Evolutionary conservation across 2,113 vertebrate species (phyloP), one percentile per base, ranked within the genome.

Genomic region (Grammomys dolichurus): DNA sequence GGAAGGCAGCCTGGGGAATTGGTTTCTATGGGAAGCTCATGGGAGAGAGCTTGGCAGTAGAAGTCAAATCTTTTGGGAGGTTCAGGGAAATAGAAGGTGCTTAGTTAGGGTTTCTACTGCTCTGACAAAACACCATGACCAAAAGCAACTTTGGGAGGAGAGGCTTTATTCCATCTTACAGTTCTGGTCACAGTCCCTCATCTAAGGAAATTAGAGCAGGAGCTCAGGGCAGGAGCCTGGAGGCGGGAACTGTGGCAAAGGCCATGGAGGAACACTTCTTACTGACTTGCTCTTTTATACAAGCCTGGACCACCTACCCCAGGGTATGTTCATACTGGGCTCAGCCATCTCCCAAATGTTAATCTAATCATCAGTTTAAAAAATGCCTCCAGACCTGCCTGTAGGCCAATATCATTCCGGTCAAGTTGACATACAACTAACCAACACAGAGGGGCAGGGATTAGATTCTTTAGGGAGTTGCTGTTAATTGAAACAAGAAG

Each of bases 1-100:
- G 95, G 58, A 78, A 86, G 91, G 89, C 85, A 90, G 80, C 77
- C 82, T 73, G 2, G 88, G 93, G 97, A 95, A 90, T 82, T 97
- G 97, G 96, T 98, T 98, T 98, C 98, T 96, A 97, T 96, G 96
- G 94, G 96, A 63, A 95, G 94, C 95, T 97, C 94, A 63, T 87
- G 81, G 90, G 96, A 96, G 95, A 95, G n/a, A 91, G 58, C 89
- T 89, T 91, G 72, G 58, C 65, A 56, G 22, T 70, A 94, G 88
- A 67, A 95, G 86, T 92, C 80, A 91, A 1, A 36, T 93, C 91
- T 56, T 95, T 95, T 31, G 67, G 26, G 93, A 97, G 93, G 28
- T 89, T 96, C 26, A 4, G 2, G 77, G 70, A 60, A 95, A 92
- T 87, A 63, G 46, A 85, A 63, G 81, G 26, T 65, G n/a, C 81